Evolutionary conservation across 2,888 invertebrate species (phyloP).

Genomic region (Dynastes tityus): DNA sequence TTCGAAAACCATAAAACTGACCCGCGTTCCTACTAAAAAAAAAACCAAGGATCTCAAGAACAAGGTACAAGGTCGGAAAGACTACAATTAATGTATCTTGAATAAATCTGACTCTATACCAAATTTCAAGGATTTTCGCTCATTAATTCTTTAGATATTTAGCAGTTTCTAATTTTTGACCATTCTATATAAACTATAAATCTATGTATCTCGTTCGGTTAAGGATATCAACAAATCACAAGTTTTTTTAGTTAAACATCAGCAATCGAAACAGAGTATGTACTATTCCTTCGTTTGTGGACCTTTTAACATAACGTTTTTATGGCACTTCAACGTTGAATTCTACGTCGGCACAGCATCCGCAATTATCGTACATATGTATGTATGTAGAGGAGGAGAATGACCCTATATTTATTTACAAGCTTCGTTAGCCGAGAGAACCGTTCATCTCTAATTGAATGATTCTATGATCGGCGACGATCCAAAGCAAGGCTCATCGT

Average conservation of each 20-base stretch:
- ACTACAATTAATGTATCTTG: too few relatives aligned
- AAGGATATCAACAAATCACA: too few relatives aligned
- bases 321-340: constrained; percentile 21
- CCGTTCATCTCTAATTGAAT: not conserved
- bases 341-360: constrained; percentile 26
- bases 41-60: too few relatives aligned
- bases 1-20: too few relatives aligned
- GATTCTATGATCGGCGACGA: not conserved
- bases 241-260: not conserved
- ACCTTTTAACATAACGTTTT: not conserved
- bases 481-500: not conserved
- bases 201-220: too few relatives aligned
- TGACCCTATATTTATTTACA: constrained; percentile 34
- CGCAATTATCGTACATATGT: constrained; percentile 24
- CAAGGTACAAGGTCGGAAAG: too few relatives aligned
- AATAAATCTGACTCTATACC: too few relatives aligned
- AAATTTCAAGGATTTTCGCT: too few relatives aligned
- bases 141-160: too few relatives aligned
- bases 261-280: not conserved
- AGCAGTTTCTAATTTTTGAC: too few relatives aligned
- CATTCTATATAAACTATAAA: too few relatives aligned
- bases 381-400: constrained; percentile 23
- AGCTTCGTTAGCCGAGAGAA: constrained; percentile 11
- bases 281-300: not conserved
- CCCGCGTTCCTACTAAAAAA: too few relatives aligned